Conservation (phyloP, 2,113 vertebrate species). For the Microtus pennsylvanicus region DNA sequence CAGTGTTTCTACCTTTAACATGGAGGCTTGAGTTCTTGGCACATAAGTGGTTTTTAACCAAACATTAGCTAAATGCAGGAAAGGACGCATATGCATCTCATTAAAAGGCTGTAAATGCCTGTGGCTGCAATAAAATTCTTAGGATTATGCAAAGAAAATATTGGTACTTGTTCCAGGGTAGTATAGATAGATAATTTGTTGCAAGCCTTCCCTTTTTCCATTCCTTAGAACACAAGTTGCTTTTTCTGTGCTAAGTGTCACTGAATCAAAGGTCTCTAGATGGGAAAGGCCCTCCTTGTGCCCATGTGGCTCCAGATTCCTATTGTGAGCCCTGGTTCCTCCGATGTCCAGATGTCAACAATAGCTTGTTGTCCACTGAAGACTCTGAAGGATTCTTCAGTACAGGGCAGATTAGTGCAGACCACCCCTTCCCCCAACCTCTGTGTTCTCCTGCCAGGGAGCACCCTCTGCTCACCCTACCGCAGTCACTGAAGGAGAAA, state of each 20-base stretch:
- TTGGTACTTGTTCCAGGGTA: no score
- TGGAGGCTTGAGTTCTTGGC: background rate
- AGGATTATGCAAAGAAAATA: conserved; percentile 33
- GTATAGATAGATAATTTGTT: background rate
- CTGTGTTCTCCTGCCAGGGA: background rate
- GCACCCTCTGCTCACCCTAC: background rate
- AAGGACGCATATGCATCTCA: background rate
- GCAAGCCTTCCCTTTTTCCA: background rate
- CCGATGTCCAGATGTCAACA: background rate
- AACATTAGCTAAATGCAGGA: background rate
- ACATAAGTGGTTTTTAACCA: background rate
- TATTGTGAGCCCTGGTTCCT: background rate
- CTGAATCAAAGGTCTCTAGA: background rate
- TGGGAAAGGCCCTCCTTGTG: background rate
- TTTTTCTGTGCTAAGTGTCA: background rate
- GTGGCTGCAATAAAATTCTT: background rate
- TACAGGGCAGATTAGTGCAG: background rate
- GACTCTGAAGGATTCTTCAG: background rate
- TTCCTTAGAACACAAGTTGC: background rate
- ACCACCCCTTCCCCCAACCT: background rate
- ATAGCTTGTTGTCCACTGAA: background rate
- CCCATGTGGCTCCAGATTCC: background rate
- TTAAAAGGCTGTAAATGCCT: background rate
- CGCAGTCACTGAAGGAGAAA: background rate
- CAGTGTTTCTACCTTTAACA: background rate